Evolutionary conservation across 2,888 invertebrate genomes (phyloP), one percentile per base, ranked within the genome.

Genomic region (Anoncus sp.): DNA sequence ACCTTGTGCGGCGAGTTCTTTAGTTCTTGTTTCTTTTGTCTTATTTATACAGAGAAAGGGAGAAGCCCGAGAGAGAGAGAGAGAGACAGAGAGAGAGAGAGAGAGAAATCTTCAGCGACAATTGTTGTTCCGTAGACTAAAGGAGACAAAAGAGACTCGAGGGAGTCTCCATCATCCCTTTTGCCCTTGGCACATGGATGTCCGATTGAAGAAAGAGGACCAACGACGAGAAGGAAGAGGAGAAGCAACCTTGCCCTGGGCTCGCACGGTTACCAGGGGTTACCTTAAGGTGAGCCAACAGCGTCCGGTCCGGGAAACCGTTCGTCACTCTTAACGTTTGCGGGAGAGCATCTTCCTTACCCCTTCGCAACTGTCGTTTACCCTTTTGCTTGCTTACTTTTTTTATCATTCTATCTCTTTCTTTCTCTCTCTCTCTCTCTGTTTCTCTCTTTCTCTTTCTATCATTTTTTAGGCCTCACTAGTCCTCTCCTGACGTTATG

Each of bases 241-340:
- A 63, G 31, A 20, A 53, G 51, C 45, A 35, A 22, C 22, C 51
- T 76, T 67, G 60, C 69, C 55, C 43, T 16, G 38, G 55, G 10
- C 43, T 31, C 45, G 38, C 40, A 47, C 43, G 35, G 55, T 74
- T 74, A 77, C 77, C 76, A 63, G 67, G 71, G 73, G 72, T 75
- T 79, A 77, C 62, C 63, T 43, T 72, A 75, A 79, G 75, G 79
- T 79, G 74, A 81, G 74, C 75, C 59, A 65, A 40, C 45, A 53
- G 62, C 60, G 65, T 74, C 51, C 70, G 35, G 47, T 57, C 70
- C 67, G 70, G 51, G 47, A 57, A 70, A 72, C 49, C 76, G 75
- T 79, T 81, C 75, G 79, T 81, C 76, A 81, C 60, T 73, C 73
- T 65, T 76, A 76, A 79, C 79, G 51, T 65, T 72, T 22, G 40